Evolutionary conservation across 2,113 vertebrate genomes (phyloP), one percentile per base, ranked within the genome.

Genomic region (Chrysemys picta): DNA sequence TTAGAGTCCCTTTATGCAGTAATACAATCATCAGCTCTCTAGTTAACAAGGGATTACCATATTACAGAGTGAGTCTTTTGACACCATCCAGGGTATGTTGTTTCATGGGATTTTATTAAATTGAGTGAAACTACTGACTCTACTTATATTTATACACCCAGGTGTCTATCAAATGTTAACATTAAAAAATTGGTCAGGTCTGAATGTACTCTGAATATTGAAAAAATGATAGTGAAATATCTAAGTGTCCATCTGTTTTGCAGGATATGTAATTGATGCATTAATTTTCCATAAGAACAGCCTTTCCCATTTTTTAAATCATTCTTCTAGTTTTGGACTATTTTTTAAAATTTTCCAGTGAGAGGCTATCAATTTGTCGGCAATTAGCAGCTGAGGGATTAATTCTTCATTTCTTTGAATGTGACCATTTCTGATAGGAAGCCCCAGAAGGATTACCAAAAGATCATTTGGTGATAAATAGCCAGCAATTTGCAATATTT

Each of bases 391-490:
- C 17, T 0, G 1, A 82, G 42, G 83, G 84, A 85, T 89, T 80
- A 94, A 80, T 89, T 89, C 82, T 90, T 87, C 3, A 10, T 84
- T 93, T 96, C 57, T 79, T 91, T 90, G 78, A 49, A 47, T 17
- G 1, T 57, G 89, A 88, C 52, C 29, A 54, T 1, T 53, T 92
- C 35, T 91, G 49, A 88, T 88, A 47, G 87, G 94, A 93, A 82
- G 12, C 62, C 31, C 91, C 59, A 82, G 8, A 59, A 72, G 82
- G 42, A 85, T 96, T 89, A 85, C 21, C 38, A 65, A 45, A 94
- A 42, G 47, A 29, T 94, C 78, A 86, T 53, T 7, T 17, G 80
- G 38, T 82, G 87, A 82, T 93, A 80, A 88, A 84, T 49, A 92
- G 42, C 21, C 45, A 57, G 16, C 87, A 5, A 6, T 53, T 53